Percentiles rank a stretch among this genome's conserved stretches.
Evolutionary conservation across 2,113 vertebrate genomes (phyloP).

Genomic region (Caloenas nicobarica): DNA sequence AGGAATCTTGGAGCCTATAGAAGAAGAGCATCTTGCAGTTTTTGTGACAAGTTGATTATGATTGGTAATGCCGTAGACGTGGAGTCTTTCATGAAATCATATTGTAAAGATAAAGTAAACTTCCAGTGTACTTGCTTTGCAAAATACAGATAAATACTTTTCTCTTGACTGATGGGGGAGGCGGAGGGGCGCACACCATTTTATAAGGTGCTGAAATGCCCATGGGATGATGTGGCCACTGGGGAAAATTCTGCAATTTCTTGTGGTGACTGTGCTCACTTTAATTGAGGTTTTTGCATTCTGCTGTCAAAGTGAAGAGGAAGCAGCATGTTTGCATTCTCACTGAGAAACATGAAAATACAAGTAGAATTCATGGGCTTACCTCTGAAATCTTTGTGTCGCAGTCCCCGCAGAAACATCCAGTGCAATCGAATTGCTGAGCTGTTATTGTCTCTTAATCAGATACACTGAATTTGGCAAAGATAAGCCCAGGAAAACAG

Average conservation of each 20-base stretch:
- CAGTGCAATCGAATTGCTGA: not conserved
- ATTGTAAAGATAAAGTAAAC: not conserved
- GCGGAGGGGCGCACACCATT: fast-evolving
- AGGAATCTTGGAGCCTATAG: not conserved
- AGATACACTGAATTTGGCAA: not conserved
- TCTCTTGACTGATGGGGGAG: not conserved
- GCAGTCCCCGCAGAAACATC: not conserved
- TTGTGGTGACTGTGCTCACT: not conserved
- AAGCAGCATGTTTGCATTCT: not conserved
- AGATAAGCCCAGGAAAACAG: not conserved
- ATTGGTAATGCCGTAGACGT: not conserved
- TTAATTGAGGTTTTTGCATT: not conserved
- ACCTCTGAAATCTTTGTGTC: not conserved
- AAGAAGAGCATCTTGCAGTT: not conserved
- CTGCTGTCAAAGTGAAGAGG: not conserved
- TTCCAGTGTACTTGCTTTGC: not conserved
- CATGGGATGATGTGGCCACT: not conserved
- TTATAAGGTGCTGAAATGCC: not conserved
- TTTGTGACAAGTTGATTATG: not conserved
- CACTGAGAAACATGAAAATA: not conserved
- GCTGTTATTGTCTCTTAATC: not conserved
- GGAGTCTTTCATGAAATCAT: not conserved
- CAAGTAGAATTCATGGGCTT: not conserved
- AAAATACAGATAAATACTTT: not conserved
- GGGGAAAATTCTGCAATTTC: not conserved